Conservation (phyloP, 1,140 invertebrate species). For the Pantala flavescens region DNA sequence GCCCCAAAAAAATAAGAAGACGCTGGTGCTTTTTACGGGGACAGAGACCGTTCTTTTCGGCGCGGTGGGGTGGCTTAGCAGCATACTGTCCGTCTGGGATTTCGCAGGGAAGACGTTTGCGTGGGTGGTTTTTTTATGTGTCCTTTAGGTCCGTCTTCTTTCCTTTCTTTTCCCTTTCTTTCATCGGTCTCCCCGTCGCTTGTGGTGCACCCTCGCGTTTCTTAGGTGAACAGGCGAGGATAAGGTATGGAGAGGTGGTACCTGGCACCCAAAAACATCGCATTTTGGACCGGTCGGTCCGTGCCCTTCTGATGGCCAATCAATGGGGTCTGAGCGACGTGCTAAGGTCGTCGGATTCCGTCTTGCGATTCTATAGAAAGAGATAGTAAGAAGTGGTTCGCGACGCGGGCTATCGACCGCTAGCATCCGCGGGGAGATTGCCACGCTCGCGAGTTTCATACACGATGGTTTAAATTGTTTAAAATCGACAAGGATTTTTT, state of each 20-base stretch:
- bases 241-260: background rate
- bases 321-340: background rate
- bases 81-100: background rate
- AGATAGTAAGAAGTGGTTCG: too few species aligned
- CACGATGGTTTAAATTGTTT: too few species aligned
- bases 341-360: background rate
- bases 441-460: too few species aligned
- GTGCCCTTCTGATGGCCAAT: background rate
- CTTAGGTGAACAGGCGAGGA: background rate
- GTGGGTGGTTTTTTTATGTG: background rate
- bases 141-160: conserved; percentile 1
- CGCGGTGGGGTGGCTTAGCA: background rate
- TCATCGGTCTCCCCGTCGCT: background rate
- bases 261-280: background rate
- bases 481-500: too few species aligned
- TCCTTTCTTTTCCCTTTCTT: conserved; percentile 6
- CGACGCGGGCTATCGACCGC: too few species aligned
- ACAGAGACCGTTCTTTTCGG: background rate
- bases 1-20: too few species aligned
- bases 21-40: too few species aligned
- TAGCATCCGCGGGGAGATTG: too few species aligned
- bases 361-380: too few species aligned
- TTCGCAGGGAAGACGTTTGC: background rate
- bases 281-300: background rate
- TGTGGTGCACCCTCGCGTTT: conserved; percentile 6